Evolutionary conservation across 1,140 invertebrate species (phyloP), one percentile per base, ranked within the genome.

Genomic region (Papilio glaucus): DNA sequence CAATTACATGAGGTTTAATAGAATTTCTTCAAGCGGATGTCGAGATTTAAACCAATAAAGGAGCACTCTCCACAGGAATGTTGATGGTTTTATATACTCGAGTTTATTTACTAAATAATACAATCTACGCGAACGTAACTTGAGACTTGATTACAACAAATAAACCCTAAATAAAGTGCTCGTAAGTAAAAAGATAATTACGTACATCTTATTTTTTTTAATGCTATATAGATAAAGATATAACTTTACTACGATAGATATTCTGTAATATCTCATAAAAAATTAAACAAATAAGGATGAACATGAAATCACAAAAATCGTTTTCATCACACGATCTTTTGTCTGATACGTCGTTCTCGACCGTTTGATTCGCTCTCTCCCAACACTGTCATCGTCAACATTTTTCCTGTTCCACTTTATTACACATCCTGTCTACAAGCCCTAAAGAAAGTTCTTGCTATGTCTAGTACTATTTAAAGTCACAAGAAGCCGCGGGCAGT

Each of bases 81-180:
- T 53, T 33, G 29, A 33, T 53, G 49, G 49, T 53, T 53, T 53
- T 26, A 53, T 53, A 24, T 24, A 53, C 18, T 24, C 49, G 24
- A 26, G 49, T 53, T 53, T 53, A 53, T 53, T 53, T 53, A 53
- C 18, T 53, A 53, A 24, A 53, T 53, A 24, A 24, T 53, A 53
- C 21, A 53, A 2, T 33, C 6, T 53, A 24, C 49, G 18, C 9
- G 49, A 53, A 53, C 49, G 21, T 53, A 24, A 53, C 21, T 53
- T 53, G 21, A 53, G 49, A 53, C 8, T 53, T 24, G 18, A 53
- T 53, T 53, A 53, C 21, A 4, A 21, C 8, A 9, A 24, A 26
- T 53, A 53, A 24, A 53, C 18, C 49, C 18, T n/a, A n/a, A 10
- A 21, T 9, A 53, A 53, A 53, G 49, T 53, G 21, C 49, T 53